phyloP scores from a whole-genome alignment of 2,797 vertebrate genomes.

The Phataginus tricuspis region DNA sequence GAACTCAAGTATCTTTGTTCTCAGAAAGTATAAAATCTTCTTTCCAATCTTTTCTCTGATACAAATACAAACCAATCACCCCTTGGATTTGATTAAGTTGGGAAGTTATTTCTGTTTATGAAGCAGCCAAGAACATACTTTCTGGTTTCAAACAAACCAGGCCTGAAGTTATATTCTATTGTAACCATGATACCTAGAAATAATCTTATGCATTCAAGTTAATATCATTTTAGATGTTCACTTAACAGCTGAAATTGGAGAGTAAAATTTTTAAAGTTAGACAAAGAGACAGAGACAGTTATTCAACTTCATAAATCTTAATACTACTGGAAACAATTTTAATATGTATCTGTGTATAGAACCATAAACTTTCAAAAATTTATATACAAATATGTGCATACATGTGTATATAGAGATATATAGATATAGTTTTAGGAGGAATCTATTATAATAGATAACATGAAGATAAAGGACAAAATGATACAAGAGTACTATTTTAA shows the following conservation, averaged over 20 bases:
- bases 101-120: constrained; percentile 75
- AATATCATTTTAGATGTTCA: constrained; percentile 61
- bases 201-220: constrained; percentile 62
- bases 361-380: constrained; percentile 31
- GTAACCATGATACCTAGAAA: constrained; percentile 73
- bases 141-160: constrained; percentile 70
- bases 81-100: constrained; percentile 58
- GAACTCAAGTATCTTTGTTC: constrained; percentile 41
- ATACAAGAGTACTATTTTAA: background rate
- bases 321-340: constrained; percentile 12
- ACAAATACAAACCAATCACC: constrained; percentile 56
- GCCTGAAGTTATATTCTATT: constrained; percentile 53
- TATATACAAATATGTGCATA: background rate
- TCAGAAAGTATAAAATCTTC: constrained; percentile 51
- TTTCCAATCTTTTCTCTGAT: constrained; percentile 36
- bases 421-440: background rate
- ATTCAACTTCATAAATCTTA: constrained; percentile 33
- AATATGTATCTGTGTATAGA: background rate
- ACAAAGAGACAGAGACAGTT: constrained; percentile 23
- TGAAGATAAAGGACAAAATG: constrained; percentile 38
- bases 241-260: constrained; percentile 55
- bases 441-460: background rate
- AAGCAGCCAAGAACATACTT: constrained; percentile 77
- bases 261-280: constrained; percentile 37
- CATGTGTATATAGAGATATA: background rate